Conservation (phyloP, 2,888 invertebrate species). For the Microplitis deprimator region DNA sequence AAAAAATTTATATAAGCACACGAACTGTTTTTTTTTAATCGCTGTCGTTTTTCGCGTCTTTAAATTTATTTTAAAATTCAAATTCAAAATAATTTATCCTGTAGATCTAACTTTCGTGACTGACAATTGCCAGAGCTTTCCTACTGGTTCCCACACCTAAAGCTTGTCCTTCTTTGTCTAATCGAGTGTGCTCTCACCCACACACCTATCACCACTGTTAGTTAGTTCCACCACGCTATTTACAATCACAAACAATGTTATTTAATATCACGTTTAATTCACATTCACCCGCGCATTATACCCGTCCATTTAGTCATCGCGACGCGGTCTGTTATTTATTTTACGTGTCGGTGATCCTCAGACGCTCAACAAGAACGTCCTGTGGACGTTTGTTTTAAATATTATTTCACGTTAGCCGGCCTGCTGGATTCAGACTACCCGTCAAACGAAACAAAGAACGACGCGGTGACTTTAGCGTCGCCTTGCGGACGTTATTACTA, state of each 20-base stretch:
- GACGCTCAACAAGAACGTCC: conserved; percentile 41
- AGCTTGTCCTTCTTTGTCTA: conserved; percentile 23
- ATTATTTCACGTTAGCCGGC: conserved; percentile 44
- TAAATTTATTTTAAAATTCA: background rate
- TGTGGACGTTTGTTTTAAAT: conserved; percentile 37
- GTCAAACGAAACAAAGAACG: conserved; percentile 67
- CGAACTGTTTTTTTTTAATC: background rate
- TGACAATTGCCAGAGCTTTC: background rate
- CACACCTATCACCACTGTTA: background rate
- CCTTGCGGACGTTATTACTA: conserved; percentile 46
- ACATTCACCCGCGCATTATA: background rate
- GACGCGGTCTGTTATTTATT: conserved; percentile 28
- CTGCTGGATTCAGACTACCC: conserved; percentile 35
- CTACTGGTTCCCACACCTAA: conserved; percentile 18
- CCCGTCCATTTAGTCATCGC: conserved; percentile 45
- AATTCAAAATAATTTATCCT: background rate
- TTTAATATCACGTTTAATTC: conserved; percentile 18
- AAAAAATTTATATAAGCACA: background rate
- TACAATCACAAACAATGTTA: conserved; percentile 16
- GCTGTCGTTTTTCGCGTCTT: background rate
- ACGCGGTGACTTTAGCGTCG: conserved; percentile 63
- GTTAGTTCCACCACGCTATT: conserved; percentile 19
- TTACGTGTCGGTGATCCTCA: conserved; percentile 22
- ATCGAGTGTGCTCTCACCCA: conserved; percentile 8
- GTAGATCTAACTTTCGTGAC: background rate